Evolutionary conservation across 2,888 invertebrate species (phyloP), one percentile per base, ranked within the genome.

Genomic region (Caenorhabditis plicata): DNA sequence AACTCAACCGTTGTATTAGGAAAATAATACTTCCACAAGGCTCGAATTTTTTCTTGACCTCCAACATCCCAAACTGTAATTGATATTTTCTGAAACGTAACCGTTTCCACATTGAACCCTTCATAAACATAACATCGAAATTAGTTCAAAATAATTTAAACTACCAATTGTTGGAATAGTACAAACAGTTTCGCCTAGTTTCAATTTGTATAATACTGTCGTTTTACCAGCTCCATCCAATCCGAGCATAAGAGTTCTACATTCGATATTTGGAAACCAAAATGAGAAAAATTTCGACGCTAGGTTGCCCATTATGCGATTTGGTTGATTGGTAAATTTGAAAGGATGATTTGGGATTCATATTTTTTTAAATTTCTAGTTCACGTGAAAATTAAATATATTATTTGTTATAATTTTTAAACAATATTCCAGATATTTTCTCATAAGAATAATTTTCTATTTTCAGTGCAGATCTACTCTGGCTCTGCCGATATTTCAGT

Each of bases 21-120:
- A 81, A 94, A 96, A 81, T 96, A 96, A 82, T 96, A 94, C 81
- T 94, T 88, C 96, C 96, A 96, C 36, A 96, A 85, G 2, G 94
- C 92, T 68, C 96, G 87, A 79, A 96, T 96, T 85, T 93, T 96
- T 81, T 92, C 92, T 82, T 95, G 95, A 64, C 95, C 96, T 81
- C 96, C 96, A 52, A 96, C 95, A 83, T 96, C 96, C 96, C 96
- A 96, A 11, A 96, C 95, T 20, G 95, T 96, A 82, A 96, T 96
- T 81, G 91, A 91, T 81, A 96, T 94, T 84, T 96, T 96, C 86
- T 94, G 95, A 85, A 96, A 96, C 82, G 96, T 95, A 5, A 96
- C 95, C 2, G 95, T 96, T 83, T 96, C 96, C 25, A 96, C 96
- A 83, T 96, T 96, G 83, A 96, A 96, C 7, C 95, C 95, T 87